Percentiles rank a stretch among this genome's conserved stretches.
These are phyloP conservation scores for Chlorospingus semifuscus DNA, from an alignment of 2,797 vertebrate genomes.

Conservation along the genomic window DNA sequence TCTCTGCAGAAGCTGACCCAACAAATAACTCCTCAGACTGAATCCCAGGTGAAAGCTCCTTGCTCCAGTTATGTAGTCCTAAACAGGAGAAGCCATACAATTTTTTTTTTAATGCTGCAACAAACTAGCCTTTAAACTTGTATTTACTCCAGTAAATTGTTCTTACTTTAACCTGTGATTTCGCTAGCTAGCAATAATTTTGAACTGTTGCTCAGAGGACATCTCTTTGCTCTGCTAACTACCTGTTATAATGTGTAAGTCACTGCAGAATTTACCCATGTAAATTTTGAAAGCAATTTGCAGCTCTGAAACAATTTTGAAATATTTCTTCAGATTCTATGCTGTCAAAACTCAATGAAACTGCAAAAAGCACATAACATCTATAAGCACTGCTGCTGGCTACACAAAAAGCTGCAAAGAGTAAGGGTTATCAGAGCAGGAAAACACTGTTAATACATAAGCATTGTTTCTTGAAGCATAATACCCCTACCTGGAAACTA, in stretches of 20 bases:
- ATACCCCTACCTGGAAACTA: background rate
- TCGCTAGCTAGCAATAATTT: background rate
- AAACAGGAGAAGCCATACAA: background rate
- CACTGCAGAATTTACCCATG: background rate
- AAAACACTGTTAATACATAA: background rate
- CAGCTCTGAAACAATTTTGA: background rate
- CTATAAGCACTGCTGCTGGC: background rate
- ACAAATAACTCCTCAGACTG: background rate
- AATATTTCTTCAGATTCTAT: background rate
- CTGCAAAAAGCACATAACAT: background rate
- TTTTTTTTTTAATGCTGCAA: background rate
- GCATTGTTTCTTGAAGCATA: background rate
- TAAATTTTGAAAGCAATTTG: conserved; percentile 2
- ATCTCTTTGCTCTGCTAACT: background rate
- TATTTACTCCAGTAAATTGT: background rate
- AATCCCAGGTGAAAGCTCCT: background rate
- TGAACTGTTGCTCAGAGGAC: background rate
- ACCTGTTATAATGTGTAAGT: background rate
- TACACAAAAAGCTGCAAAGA: conserved; percentile 4
- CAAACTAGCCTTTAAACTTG: background rate
- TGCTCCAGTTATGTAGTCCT: background rate
- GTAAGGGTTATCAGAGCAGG: background rate
- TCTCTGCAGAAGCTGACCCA: background rate
- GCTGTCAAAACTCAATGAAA: conserved; percentile 20
- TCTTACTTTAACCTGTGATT: background rate